Base-by-base conservation (phyloP, 2,797 vertebrate genomes). In the Thaleichthys pacificus region DNA sequence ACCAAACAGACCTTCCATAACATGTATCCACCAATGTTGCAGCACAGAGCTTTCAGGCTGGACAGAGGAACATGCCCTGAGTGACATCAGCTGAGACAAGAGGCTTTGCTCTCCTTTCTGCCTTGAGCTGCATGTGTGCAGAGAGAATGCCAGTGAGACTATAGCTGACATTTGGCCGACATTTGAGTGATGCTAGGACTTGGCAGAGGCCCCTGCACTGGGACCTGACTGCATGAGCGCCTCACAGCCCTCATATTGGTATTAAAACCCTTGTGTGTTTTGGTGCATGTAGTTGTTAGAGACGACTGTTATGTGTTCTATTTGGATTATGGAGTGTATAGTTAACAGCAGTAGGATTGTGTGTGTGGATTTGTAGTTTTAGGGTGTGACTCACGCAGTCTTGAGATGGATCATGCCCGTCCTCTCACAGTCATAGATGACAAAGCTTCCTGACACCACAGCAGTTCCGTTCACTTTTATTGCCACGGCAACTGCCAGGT, bases 371-470 rank as follows among this genome's bases (percentile, higher is more conserved):
- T 47, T 47, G 42, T 47, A 47, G 42, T 47, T 47, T 14, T 47
- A 47, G 42, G 3, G 32, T 7, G 51, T 12, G 77, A 95, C 97
- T 98, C 82, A 99, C 97, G 95, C 91, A 17, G 88, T 94, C 81
- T 91, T 94, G 0, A 92, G 91, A 83, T 97, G 88, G 83, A 97
- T 95, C 19, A 83, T 88, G 61, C 94, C 96, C 0, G 95, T 92
- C 80, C 93, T 95, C 86, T 93, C 87, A 69, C 97, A 99, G 90
- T 99, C 95, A 0, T 96, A 99, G 91, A 98, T 94, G 91, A 95
- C 93, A 88, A 98, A 95, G 82, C 89, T 97, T 82, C 96, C 95
- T 65, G 83, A 86, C 77, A 97, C 96, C 24, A 98, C 95, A 74
- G 93, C 90, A 78, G 87, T 95, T 79, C 94, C 93, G 19, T 95